Conservation (phyloP, 2,113 vertebrate species). For the Cricetomys ansorgei region DNA sequence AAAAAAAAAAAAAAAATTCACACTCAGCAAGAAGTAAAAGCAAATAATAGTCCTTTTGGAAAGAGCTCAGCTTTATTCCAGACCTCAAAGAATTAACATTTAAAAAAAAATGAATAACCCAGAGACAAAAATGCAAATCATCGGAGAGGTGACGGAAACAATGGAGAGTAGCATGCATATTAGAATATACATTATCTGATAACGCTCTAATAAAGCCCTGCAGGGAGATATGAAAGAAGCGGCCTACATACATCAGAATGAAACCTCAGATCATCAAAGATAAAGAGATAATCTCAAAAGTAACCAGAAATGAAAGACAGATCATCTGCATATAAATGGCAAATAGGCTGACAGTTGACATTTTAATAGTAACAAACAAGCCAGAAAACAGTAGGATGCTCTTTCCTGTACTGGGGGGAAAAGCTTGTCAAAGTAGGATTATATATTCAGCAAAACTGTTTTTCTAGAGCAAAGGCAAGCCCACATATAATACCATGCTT, state of each 20-base stretch:
- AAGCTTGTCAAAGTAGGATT: conserved; percentile 1
- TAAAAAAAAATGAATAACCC: conserved; percentile 30
- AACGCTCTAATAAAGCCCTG: not conserved
- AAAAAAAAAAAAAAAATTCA: not conserved
- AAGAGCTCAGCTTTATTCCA: conserved; percentile 9
- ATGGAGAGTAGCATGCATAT: not conserved
- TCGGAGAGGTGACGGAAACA: not conserved
- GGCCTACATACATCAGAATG: not conserved
- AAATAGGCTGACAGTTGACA: not conserved
- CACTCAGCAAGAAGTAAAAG: not conserved
- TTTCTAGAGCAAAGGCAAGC: not conserved
- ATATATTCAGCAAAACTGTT: not conserved
- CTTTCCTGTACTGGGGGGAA: not conserved
- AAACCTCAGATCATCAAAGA: conserved; percentile 18
- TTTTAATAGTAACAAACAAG: conserved; percentile 46
- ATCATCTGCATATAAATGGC: not conserved
- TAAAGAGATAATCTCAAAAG: not conserved
- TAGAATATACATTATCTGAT: not conserved
- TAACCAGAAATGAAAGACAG: conserved; percentile 15
- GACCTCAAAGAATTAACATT: not conserved
- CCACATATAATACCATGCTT: not conserved
- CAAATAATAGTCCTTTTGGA: not conserved
- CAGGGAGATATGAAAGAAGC: conserved; percentile 29
- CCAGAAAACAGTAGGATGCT: not conserved
- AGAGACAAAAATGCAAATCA: not conserved